A percentile compares a stretch with the other conserved stretches of the same genome.
Evolutionary conservation across 2,797 vertebrate species (phyloP).

Genomic region (Falco biarmicus): DNA sequence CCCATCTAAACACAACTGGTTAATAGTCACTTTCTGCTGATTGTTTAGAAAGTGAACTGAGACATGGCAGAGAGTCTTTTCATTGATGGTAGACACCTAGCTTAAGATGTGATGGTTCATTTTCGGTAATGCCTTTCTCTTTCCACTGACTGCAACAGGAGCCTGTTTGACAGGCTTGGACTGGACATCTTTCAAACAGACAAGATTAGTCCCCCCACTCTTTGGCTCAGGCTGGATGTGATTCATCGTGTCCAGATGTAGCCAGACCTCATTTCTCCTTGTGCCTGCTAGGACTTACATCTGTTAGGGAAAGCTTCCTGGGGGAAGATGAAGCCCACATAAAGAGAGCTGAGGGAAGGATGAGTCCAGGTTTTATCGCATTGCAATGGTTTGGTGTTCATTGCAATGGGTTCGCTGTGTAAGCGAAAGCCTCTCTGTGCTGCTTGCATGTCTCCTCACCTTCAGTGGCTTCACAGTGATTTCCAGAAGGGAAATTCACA

Average conservation of each 20-base stretch:
- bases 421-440: not conserved
- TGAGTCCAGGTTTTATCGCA: not conserved
- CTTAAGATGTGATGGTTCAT: not conserved
- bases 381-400: not conserved
- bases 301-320: not conserved
- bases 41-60: not conserved
- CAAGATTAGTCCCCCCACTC: not conserved
- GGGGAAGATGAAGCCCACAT: not conserved
- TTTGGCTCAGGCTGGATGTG: not conserved
- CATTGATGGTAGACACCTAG: not conserved
- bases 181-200: not conserved
- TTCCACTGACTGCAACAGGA: not conserved
- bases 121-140: not conserved
- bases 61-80: not conserved
- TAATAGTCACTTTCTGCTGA: not conserved
- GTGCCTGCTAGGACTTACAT: not conserved
- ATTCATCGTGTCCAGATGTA: not conserved
- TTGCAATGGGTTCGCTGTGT: not conserved
- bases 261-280: not conserved
- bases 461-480: not conserved
- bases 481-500: not conserved
- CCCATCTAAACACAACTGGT: not conserved
- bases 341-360: not conserved
- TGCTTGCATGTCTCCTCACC: not conserved
- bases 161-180: not conserved